Base-by-base conservation (phyloP, 1,140 invertebrate genomes). In the Sycophila sp. region DNA sequence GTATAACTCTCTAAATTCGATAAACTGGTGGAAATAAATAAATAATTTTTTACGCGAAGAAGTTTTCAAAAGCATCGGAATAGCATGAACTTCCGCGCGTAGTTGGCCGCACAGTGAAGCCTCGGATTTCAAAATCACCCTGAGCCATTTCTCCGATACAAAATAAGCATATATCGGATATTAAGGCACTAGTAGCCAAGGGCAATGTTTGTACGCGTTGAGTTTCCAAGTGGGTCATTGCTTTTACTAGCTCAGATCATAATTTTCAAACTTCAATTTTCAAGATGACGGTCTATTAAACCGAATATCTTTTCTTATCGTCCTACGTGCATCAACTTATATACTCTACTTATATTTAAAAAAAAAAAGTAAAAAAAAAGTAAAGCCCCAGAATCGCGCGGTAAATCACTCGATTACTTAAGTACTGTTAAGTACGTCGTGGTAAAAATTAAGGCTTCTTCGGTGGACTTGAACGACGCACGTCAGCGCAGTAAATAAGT, bases 121-220 rank as follows among this genome's bases (percentile, higher is more conserved):
- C 51, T 38, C 26, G 34, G 66, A 69, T 69, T 59, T 60, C 56
- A 22, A 38, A 69, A 28, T 69, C 66, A 32, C 66, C 17, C 11
- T 22, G 45, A 56, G 55, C 22, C 51, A 60, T 69, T 69, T 69
- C 38, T 32, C n/a, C 56, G 49, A 69, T 69, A 51, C 42, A 34
- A 69, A 68, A 60, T 51, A 42, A 30, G 66, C 40, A 69, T 53
- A n/a, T n/a, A 69, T 60, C 22, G 38, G 51, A 34, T 69, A 34
- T 69, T 69, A 69, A 60, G 32, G 42, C 51, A 69, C 51, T 69
- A 69, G 42, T 17, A 36, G 22, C 56, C 11, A 15, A 56, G 66
- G 55, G 22, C 26, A 26, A 3, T 28, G 10, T 53, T 26, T 49
- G 10, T 4, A 28, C 47, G 22, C 15, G 53, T 10, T 4, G 32